phyloP scores from a whole-genome alignment of 2,888 invertebrate species.

The Cataglyphis cursor region DNA sequence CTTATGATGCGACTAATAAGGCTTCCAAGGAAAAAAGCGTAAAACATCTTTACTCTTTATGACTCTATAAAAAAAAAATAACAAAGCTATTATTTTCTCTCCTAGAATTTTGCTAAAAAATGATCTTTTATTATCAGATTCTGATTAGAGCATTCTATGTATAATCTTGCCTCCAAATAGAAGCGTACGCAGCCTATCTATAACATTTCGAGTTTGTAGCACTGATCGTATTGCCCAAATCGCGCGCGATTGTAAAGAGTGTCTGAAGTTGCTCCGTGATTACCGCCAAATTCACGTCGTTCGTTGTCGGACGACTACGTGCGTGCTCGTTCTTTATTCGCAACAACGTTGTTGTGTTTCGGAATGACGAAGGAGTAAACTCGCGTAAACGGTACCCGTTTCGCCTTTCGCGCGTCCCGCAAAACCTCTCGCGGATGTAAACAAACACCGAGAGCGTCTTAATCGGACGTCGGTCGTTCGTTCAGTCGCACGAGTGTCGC shows the following conservation, averaged over 20 bases:
- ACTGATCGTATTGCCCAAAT: neutral
- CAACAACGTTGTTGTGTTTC: neutral
- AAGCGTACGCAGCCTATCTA: neutral
- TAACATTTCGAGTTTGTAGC: no score
- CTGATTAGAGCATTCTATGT: neutral
- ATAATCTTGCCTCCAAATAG: neutral
- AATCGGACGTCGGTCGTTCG: neutral
- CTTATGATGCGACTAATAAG: no score
- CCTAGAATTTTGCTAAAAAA: no score
- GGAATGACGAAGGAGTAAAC: neutral
- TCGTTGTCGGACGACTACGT: neutral
- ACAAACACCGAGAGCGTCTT: neutral
- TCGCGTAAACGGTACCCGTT: neutral
- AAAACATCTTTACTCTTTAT: no score
- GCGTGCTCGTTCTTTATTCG: neutral
- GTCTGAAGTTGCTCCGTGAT: neutral
- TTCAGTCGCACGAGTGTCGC: neutral
- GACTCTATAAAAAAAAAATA: no score
- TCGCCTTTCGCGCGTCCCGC: neutral
- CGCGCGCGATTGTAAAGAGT: neutral
- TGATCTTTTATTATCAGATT: no score
- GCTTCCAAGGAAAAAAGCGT: no score
- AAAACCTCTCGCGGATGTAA: neutral
- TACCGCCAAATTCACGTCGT: neutral
- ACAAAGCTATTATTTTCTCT: no score